These are phyloP conservation scores for Aldabrachelys gigantea DNA, from an alignment of 2,113 vertebrate species.

Conservation along the genomic window DNA sequence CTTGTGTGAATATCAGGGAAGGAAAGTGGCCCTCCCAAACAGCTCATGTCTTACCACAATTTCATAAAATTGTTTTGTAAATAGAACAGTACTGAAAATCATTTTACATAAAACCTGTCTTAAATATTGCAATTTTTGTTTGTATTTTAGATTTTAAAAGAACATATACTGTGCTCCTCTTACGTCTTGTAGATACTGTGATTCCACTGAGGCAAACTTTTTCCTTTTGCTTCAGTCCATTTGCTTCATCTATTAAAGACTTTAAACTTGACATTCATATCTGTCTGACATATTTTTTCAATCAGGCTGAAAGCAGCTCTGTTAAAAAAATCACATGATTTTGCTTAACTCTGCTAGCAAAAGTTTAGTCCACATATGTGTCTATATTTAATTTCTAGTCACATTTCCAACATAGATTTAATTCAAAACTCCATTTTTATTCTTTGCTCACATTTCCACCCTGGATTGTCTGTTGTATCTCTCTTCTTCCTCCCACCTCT, in stretches of 20 bases:
- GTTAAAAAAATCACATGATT: background rate
- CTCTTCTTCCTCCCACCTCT: background rate
- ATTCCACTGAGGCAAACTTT: background rate
- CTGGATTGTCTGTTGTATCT: background rate
- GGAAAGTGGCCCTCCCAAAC: background rate
- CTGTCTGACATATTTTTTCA: background rate
- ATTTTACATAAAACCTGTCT: background rate
- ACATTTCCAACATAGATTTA: background rate
- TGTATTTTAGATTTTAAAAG: background rate
- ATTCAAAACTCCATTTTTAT: background rate
- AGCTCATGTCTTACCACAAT: background rate
- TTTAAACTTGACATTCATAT: background rate
- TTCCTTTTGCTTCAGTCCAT: background rate
- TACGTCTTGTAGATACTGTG: background rate
- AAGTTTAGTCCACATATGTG: background rate
- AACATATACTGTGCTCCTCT: background rate
- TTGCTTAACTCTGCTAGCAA: background rate
- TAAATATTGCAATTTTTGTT: background rate
- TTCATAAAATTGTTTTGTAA: background rate
- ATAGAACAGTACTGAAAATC: background rate
- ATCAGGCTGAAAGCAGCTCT: background rate
- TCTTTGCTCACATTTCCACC: background rate
- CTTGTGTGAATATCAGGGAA: background rate
- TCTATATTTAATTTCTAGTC: background rate
- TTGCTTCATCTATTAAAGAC: background rate